A percentile compares a stretch with the other conserved stretches of the same genome.
Conservation (phyloP, 1,140 invertebrate species). For the Ylistrum balloti region DNA sequence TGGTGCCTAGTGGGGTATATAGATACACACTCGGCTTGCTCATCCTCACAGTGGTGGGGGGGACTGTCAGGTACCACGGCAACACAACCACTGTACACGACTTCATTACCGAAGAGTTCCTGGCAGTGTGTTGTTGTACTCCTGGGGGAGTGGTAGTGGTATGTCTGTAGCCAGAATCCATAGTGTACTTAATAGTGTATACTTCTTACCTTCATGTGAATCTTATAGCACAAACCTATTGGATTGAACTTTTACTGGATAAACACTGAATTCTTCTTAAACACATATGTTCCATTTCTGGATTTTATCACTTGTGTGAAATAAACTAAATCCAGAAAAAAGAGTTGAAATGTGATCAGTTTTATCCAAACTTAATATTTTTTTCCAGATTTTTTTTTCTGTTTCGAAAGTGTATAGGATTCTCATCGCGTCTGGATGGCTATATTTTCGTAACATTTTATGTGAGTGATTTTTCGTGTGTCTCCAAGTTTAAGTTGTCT, state of each 20-base stretch:
- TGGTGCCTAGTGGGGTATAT: conserved; percentile 37
- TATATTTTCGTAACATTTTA: conserved; percentile 24
- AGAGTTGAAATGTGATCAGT: conserved; percentile 25
- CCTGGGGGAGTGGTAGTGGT: conserved; percentile 3
- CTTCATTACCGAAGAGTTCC: conserved; percentile 23
- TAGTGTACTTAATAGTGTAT: background rate
- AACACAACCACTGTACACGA: conserved; percentile 17
- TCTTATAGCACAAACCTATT: background rate
- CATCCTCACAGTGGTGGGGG: background rate
- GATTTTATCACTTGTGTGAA: background rate
- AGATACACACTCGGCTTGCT: background rate
- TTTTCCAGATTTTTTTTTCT: background rate
- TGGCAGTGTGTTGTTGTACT: background rate
- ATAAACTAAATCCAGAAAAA: background rate
- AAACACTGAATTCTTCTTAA: background rate
- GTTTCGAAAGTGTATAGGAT: background rate
- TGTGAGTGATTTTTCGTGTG: conserved; percentile 33
- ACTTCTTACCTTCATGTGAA: background rate
- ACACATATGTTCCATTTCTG: background rate
- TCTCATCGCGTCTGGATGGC: background rate
- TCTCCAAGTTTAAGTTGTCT: conserved; percentile 11
- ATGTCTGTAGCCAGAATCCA: background rate
- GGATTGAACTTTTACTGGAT: background rate
- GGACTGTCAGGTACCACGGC: conserved; percentile 12
- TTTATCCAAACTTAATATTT: background rate